Conservation (phyloP, 2,113 vertebrate genomes). For the Helogale parvula region DNA sequence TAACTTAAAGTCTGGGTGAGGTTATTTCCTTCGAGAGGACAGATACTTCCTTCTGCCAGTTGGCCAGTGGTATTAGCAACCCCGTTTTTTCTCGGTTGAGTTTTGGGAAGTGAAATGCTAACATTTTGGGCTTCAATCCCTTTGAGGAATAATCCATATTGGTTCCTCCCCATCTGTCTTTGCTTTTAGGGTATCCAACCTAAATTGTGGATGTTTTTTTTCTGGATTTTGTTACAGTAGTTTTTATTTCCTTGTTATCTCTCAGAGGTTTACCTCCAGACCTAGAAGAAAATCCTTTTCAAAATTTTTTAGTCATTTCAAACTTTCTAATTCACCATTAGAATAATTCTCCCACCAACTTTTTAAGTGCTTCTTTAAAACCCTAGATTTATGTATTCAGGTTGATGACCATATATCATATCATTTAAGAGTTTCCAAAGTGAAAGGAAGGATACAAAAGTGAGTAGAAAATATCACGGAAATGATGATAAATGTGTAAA, state of each 20-base stretch:
- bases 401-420: not conserved
- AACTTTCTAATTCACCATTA: not conserved
- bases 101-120: not conserved
- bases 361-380: not conserved
- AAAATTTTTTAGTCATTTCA: not conserved
- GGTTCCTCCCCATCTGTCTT: not conserved
- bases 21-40: not conserved
- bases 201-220: not conserved
- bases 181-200: not conserved
- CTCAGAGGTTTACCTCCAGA: not conserved
- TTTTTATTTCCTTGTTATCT: not conserved
- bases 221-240: not conserved
- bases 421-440: not conserved
- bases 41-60: not conserved
- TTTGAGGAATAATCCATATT: not conserved
- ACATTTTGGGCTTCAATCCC: not conserved
- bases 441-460: not conserved
- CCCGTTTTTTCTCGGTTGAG: not conserved
- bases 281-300: not conserved
- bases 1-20: not conserved
- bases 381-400: not conserved
- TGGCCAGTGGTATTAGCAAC: not conserved
- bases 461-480: not conserved
- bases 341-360: not conserved
- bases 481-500: not conserved